Conservation (phyloP, 2,797 vertebrate genomes). For the Aplochiton taeniatus region DNA sequence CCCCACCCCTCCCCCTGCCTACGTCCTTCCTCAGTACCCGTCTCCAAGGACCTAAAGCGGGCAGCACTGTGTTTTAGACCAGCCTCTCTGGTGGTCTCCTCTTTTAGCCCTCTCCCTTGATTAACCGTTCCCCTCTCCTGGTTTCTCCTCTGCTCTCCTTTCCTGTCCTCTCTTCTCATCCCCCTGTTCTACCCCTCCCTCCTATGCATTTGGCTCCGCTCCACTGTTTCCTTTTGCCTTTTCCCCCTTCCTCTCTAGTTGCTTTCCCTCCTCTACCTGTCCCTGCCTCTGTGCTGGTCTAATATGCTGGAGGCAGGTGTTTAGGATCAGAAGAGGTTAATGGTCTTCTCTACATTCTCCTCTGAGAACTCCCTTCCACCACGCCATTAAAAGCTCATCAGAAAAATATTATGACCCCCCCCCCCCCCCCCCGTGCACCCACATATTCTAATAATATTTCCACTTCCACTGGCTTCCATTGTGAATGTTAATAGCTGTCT, state of each 20-base stretch:
- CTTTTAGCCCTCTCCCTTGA: neutral
- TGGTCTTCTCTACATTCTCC: constrained; percentile 44
- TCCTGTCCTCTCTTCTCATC: neutral
- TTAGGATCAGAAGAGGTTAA: constrained; percentile 55
- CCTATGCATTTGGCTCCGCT: neutral
- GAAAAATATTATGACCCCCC: neutral
- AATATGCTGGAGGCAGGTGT: constrained; percentile 49
- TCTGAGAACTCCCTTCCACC: constrained; percentile 12
- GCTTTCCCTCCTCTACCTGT: neutral
- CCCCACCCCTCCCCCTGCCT: no score
- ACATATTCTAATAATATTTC: neutral
- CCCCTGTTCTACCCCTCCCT: neutral
- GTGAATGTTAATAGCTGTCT: no score
- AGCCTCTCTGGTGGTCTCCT: neutral
- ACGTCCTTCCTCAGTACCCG: no score
- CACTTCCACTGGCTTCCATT: neutral
- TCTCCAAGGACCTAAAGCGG: no score
- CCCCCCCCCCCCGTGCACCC: neutral
- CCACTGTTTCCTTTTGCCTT: neutral
- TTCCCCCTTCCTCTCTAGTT: neutral
- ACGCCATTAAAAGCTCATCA: neutral
- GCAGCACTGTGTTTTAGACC: no score
- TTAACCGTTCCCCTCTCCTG: neutral
- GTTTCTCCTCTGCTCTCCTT: neutral
- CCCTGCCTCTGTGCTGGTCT: neutral